phyloP scores from a whole-genome alignment of 2,888 invertebrate species.

The Adelognathus sp. region DNA sequence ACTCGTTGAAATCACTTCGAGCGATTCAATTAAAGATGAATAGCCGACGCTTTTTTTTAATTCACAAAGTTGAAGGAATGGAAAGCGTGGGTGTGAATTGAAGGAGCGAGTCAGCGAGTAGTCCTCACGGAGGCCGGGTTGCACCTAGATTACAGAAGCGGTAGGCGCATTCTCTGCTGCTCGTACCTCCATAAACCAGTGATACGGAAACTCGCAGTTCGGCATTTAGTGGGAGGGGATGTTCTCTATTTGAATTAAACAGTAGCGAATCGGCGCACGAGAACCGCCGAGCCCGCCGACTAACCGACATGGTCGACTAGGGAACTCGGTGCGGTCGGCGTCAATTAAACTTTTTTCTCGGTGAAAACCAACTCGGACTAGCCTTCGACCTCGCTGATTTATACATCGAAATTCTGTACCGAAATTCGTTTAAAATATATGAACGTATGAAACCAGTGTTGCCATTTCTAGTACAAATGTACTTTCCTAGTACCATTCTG shows the following conservation, averaged over 20 bases:
- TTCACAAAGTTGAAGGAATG: constrained; percentile 68
- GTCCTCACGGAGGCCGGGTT: constrained; percentile 33
- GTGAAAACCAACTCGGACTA: constrained; percentile 11
- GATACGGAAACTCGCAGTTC: constrained; percentile 6
- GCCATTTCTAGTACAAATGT: too few species aligned
- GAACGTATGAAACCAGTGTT: not conserved
- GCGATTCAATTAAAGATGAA: constrained; percentile 77
- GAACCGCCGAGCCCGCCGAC: constrained; percentile 19
- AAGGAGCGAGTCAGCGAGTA: constrained; percentile 4
- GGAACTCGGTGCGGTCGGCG: constrained; percentile 54
- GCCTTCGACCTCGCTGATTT: constrained; percentile 46
- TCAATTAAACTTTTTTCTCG: constrained; percentile 66
- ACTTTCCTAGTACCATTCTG: too few species aligned
- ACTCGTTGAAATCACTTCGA: constrained; percentile 1
- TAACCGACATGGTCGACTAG: constrained; percentile 25
- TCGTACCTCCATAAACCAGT: not conserved
- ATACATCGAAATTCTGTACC: constrained; percentile 43
- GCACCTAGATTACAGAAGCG: constrained; percentile 60
- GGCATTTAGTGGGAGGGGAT: constrained; percentile 32
- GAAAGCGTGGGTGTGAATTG: constrained; percentile 28
- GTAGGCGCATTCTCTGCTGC: not conserved
- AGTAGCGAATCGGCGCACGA: constrained; percentile 29
- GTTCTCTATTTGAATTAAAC: constrained; percentile 48
- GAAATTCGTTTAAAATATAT: not conserved
- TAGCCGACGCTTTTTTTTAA: constrained; percentile 36